A percentile compares a stretch with the other conserved stretches of the same genome.
Conservation (phyloP, 2,113 vertebrate genomes). For the Colaptes auratus region DNA sequence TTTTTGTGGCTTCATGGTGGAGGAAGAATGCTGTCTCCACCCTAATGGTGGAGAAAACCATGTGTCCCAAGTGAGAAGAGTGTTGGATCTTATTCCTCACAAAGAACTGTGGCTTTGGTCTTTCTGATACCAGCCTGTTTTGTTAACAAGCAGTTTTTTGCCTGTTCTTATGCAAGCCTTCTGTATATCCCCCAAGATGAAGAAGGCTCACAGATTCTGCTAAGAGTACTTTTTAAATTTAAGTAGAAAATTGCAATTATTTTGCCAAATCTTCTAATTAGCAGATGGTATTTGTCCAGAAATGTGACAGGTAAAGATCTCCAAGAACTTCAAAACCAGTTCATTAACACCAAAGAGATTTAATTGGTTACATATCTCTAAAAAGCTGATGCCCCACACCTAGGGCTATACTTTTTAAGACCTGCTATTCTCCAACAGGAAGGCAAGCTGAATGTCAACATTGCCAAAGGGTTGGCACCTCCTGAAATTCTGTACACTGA, state of each 20-base stretch:
- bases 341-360: neutral
- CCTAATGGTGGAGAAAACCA: neutral
- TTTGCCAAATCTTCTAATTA: conserved; percentile 34
- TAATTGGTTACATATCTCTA: neutral
- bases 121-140: neutral
- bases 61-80: neutral
- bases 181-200: neutral
- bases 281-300: neutral
- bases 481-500: neutral
- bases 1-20: too few relatives aligned
- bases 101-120: neutral
- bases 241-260: conserved; percentile 22
- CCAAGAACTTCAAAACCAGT: neutral
- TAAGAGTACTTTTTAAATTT: neutral
- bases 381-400: neutral
- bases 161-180: neutral
- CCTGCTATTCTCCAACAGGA: neutral
- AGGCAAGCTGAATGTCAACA: neutral
- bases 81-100: neutral
- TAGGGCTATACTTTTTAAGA: neutral
- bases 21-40: too few relatives aligned
- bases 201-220: neutral
- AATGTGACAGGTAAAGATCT: neutral
- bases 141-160: neutral
- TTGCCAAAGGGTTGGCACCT: neutral